Base-by-base conservation (phyloP, 2,888 invertebrate species). In the Caenorhabditis sulstoni region DNA sequence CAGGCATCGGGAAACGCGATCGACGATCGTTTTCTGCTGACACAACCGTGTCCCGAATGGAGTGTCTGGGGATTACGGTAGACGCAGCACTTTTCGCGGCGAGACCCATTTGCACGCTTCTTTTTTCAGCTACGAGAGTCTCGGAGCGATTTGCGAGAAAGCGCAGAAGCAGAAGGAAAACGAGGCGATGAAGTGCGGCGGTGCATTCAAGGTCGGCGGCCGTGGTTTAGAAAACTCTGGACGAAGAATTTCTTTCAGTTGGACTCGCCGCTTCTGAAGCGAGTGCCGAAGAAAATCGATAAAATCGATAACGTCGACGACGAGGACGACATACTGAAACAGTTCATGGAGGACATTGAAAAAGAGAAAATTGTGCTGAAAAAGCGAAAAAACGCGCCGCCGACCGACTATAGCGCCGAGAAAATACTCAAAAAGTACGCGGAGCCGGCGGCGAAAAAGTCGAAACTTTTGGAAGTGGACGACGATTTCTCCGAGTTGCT, bases 31-130 rank as follows among this genome's bases (percentile, higher is more conserved):
- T 86, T 84, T 62, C 52, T 77, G 11, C 58, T 81, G 9, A 62
- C 47, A 4, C 49, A 47, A 1, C 52, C 58, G 4, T 53, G 55
- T 3, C 80, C 80, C 0, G 58, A 55, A 4, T 85, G 85, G 85
- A 83, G 83, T 41, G 57, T 85, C 37, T 85, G 85, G 85, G 64
- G 35, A 14, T 41, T 73, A 37, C n/a, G 55, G 52, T 37, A 52
- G 47, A 52, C 4, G 12, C 20, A n/a, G 9, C 14, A 4, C 5
- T 57, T 20, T 14, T 41, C n/a, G 23, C 9, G 2, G 20, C 16
- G 23, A 59, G 23, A 49, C 12, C 11, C 12, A 47, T 37, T 29
- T 12, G 2, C 18, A 18, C 12, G 12, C 14, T n/a, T 49, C 8
- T 16, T 29, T 59, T 52, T 52, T n/a, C n/a, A 70, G 52, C 39